phyloP scores from a whole-genome alignment of 1,140 invertebrate genomes.

The Musca vetustissima region DNA sequence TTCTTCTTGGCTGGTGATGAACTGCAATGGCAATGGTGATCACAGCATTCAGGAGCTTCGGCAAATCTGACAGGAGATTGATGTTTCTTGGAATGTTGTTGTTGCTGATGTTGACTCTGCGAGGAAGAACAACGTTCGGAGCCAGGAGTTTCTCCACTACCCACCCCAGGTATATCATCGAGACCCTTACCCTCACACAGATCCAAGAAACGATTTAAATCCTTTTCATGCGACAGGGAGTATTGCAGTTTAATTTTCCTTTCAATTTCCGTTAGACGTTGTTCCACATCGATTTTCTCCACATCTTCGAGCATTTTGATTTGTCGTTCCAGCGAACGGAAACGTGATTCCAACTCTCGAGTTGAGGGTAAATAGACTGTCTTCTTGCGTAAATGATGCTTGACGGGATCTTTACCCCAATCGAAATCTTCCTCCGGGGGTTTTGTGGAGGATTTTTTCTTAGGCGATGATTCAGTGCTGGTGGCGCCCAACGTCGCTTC shows the following conservation, averaged over 20 bases:
- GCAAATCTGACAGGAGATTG: constrained; percentile 36
- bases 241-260: constrained; percentile 51
- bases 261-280: constrained; percentile 45
- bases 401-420: constrained; percentile 48
- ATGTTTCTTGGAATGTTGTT: constrained; percentile 15
- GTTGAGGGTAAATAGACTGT: constrained; percentile 49
- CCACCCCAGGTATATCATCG: constrained; percentile 35
- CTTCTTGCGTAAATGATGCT: constrained; percentile 47
- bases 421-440: constrained; percentile 36
- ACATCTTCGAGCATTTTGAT: constrained; percentile 51
- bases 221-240: constrained; percentile 50
- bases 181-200: constrained; percentile 46
- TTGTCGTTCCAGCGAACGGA: constrained; percentile 47
- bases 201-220: constrained; percentile 47
- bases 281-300: constrained; percentile 51
- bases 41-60: constrained; percentile 5
- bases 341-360: constrained; percentile 47
- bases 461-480: neutral
- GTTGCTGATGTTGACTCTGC: constrained; percentile 2
- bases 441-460: constrained; percentile 12
- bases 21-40: neutral
- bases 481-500: constrained; percentile 23
- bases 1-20: constrained; percentile 24
- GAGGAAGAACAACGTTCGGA: neutral
- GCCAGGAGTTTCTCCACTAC: neutral